Base-by-base conservation (phyloP, 1,140 invertebrate species). In the Pseudoatta argentina region DNA sequence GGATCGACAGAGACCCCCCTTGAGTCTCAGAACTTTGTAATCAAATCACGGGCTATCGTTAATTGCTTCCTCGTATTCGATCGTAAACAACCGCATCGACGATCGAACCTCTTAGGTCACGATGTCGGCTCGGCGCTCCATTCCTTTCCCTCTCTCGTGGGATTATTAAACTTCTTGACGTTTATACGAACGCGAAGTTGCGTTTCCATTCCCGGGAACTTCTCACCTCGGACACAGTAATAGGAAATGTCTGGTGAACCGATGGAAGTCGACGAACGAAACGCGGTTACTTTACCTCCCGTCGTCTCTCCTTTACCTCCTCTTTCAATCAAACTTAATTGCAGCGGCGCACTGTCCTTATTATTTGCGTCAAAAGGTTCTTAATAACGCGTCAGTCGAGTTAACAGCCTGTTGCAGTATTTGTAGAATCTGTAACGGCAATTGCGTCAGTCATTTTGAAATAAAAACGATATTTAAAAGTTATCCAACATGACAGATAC, bases 1-100 rank as follows among this genome's bases (percentile, higher is more conserved):
- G 67, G 76, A 88, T 85, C 79, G 77, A 57, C n/a, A 48, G 48
- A 48, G 34, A 73, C n/a, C 30, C n/a, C 66, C 27, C 66, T 61
- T 30, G 64, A 34, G 67, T 83, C 67, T 86, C 66, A 71, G 86
- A 87, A 87, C 79, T 87, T 87, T 18, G 51, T 87, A 87, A 87
- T 87, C 48, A 85, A 87, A 87, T 87, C 86, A 82, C 64, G 39
- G 78, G 18, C 77, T 69, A 71, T 83, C 48, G 66, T 81, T 82
- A 86, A 86, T 86, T 86, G 85, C 85, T 81, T 86, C 48, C 57
- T 78, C 55, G 78, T 85, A 61, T 51, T 78, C 82, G 82, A 85
- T 67, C 71, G 82, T 85, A 85, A 85, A 85, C 82, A 85, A 61
- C 75, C 21, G 55, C 55, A 75, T 83, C n/a, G 79, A 69, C 55